Evolutionary conservation across 2,888 invertebrate genomes (phyloP).

Genomic region (Tipula lateralis): DNA sequence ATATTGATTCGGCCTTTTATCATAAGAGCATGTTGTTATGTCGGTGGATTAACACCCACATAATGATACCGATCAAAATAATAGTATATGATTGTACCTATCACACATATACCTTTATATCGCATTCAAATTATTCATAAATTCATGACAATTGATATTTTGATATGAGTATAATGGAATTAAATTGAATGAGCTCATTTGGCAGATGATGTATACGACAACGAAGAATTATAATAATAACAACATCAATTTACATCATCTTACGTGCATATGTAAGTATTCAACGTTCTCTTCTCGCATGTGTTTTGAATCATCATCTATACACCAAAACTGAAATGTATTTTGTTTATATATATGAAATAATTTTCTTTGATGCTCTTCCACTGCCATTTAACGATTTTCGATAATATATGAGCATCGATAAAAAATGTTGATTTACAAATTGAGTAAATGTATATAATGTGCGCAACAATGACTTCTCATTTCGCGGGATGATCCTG

Average conservation of each 20-base stretch:
- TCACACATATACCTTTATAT: neutral
- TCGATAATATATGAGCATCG: too few relatives aligned
- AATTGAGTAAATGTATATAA: too few relatives aligned
- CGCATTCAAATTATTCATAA: neutral
- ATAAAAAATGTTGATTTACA: too few relatives aligned
- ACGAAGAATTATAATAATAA: neutral
- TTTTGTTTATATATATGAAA: too few relatives aligned
- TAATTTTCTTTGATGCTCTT: too few relatives aligned
- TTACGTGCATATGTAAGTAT: neutral
- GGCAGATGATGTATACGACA: neutral
- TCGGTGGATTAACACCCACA: neutral
- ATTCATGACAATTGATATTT: constrained; percentile 2
- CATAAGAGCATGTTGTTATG: neutral
- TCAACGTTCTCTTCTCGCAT: neutral
- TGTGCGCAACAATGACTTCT: too few relatives aligned
- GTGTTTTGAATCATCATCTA: neutral
- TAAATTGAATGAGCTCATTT: neutral
- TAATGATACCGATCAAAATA: neutral
- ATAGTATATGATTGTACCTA: neutral
- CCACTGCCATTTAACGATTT: too few relatives aligned
- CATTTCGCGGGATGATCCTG: too few relatives aligned
- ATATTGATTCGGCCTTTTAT: neutral
- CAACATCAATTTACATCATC: neutral
- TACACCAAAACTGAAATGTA: too few relatives aligned
- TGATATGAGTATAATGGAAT: neutral